Percentiles rank a stretch among this genome's conserved stretches.
phyloP scores from a whole-genome alignment of 2,888 invertebrate genomes.

The Eupithecia abbreviata region DNA sequence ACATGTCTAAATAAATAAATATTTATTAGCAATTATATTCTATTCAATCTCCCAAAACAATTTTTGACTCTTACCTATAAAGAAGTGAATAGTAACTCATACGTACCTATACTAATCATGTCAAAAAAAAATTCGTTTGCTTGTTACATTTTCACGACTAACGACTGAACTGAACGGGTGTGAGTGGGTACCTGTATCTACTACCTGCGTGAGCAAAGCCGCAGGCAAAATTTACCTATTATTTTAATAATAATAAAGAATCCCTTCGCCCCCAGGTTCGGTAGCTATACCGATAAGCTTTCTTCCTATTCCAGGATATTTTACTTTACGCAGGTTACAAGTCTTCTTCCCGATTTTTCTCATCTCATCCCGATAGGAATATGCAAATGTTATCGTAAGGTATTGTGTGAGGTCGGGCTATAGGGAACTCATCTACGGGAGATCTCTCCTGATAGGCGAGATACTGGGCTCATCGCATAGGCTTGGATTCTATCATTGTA shows the following conservation, averaged over 20 bases:
- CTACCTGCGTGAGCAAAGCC: not conserved
- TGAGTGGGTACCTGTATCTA: not conserved
- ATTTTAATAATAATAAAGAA: constrained; percentile 2
- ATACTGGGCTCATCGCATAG: constrained; percentile 13
- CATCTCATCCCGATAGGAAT: constrained; percentile 33
- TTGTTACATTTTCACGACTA: not conserved
- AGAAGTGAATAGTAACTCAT: too few species aligned
- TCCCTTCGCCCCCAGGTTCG: not conserved
- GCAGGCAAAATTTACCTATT: not conserved
- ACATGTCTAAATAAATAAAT: too few species aligned
- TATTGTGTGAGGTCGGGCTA: constrained; percentile 37
- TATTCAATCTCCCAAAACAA: too few species aligned
- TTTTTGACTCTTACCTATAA: too few species aligned
- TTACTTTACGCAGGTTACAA: constrained; percentile 16
- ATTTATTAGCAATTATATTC: too few species aligned
- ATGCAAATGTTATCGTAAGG: constrained; percentile 43
- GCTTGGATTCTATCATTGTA: not conserved
- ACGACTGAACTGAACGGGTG: not conserved
- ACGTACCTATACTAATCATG: too few species aligned
- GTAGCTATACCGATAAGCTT: not conserved
- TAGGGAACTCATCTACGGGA: constrained; percentile 34
- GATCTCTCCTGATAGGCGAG: constrained; percentile 35
- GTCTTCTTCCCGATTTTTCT: constrained; percentile 23
- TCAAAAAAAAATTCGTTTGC: not conserved
- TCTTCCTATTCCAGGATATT: constrained; percentile 2